Base-by-base conservation (phyloP, 1,140 invertebrate genomes). In the Zaprionus davidi region DNA sequence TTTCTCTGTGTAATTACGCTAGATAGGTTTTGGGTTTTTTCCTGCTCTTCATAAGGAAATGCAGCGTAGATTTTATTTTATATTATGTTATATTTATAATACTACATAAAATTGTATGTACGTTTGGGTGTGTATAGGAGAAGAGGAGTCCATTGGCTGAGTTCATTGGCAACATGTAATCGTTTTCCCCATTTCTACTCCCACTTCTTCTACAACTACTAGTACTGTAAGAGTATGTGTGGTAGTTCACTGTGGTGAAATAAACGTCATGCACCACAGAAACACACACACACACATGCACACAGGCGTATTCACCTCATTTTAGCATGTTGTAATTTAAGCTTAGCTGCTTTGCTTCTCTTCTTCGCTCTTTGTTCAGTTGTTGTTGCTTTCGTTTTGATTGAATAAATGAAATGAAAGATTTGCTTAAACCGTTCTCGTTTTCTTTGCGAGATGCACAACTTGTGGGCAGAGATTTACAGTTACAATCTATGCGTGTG, bases 391-490 rank as follows among this genome's bases (percentile, higher is more conserved):
- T 66, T 17, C 63, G 73, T 68, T 77, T 79, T 76, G 67, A 76
- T 79, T 79, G 60, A 78, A 76, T 79, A 67, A 76, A 76, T 79
- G 68, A 79, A 76, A 79, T 79, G 58, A 79, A 76, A 79, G 68
- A 69, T 62, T 62, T 46, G 22, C 22, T 56, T 58, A 72, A 62
- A 70, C 63, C 36, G 51, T 63, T 75, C 59, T 73, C 36, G 57
- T 44, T 74, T 73, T 73, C 56, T 75, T 62, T 34, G 70, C 41
- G 55, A 36, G 34, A 59, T 68, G 64, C 55, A 73, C 36, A 63
- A 62, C 58, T 55, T 38, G 28, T 55, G 53, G 28, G 57, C 67
- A 62, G 22, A 51, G 46, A 62, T 74, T 74, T 69, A 74, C 71
- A 74, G 71, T 70, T 63, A 74, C 66, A 34, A 46, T 74, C 57